phyloP scores from a whole-genome alignment of 2,888 invertebrate genomes.

The Peribatodes rhomboidaria region DNA sequence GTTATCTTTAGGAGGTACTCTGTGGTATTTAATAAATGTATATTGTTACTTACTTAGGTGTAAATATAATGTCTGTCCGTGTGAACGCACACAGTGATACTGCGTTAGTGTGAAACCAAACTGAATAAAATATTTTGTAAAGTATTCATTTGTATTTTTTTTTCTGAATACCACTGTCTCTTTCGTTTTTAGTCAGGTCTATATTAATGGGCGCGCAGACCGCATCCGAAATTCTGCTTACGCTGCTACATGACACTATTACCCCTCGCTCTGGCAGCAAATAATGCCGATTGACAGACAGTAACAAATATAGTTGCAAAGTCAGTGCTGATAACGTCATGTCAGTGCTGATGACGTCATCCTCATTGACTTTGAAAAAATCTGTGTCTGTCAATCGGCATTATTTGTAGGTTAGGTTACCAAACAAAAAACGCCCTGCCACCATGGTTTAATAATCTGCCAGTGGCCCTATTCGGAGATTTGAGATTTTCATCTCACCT shows the following conservation, averaged over 20 bases:
- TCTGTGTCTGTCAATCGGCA: too few relatives aligned
- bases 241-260: too few relatives aligned
- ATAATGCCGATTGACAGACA: too few relatives aligned
- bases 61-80: slow-evolving; percentile 31
- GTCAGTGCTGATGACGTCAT: not conserved
- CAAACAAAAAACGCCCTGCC: too few relatives aligned
- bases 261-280: too few relatives aligned
- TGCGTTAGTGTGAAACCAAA: slow-evolving; percentile 34
- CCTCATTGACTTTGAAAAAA: too few relatives aligned
- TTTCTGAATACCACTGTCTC: not conserved
- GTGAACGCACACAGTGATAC: slow-evolving; percentile 34
- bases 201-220: not conserved
- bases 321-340: not conserved
- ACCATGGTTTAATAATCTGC: too few relatives aligned
- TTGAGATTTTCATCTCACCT: too few relatives aligned
- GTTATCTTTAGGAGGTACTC: not conserved
- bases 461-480: too few relatives aligned
- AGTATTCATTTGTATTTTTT: not conserved
- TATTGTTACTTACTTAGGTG: not conserved
- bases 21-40: slow-evolving; percentile 1
- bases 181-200: not conserved
- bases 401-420: too few relatives aligned
- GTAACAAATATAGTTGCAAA: too few relatives aligned
- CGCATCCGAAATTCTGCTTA: too few relatives aligned
- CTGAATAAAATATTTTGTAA: slow-evolving; percentile 30